Evolutionary conservation across 2,888 invertebrate species (phyloP).

Genomic region (Allygus modestus): DNA sequence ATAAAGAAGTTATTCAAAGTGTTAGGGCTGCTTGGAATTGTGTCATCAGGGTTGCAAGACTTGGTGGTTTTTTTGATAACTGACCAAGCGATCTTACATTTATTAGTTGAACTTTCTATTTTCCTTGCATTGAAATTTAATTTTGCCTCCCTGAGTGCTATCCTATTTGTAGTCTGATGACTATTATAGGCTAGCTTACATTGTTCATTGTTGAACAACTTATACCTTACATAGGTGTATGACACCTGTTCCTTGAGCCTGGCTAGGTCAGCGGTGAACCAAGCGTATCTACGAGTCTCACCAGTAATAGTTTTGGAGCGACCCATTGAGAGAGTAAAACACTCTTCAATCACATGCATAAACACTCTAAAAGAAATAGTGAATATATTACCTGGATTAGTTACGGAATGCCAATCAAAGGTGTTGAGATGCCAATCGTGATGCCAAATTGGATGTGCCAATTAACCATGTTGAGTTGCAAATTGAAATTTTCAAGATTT

Average conservation of each 20-base stretch:
- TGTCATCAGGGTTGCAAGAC: not conserved
- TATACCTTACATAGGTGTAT: not conserved
- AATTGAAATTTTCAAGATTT: too few species aligned
- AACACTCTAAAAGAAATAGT: too few species aligned
- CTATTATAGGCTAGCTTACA: not conserved
- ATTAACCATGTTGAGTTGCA: too few species aligned
- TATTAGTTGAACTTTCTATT: not conserved
- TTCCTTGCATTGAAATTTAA: not conserved
- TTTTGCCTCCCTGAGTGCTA: not conserved
- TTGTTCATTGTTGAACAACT: not conserved
- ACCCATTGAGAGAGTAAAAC: not conserved
- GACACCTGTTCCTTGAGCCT: constrained; percentile 1
- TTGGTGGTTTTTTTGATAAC: not conserved
- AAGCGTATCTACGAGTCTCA: not conserved
- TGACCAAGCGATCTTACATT: not conserved
- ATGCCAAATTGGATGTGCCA: too few species aligned
- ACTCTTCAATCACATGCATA: constrained; percentile 4
- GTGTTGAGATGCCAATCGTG: too few species aligned
- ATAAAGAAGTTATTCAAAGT: constrained; percentile 1
- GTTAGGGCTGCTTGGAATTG: not conserved
- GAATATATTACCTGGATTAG: too few species aligned
- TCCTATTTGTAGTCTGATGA: not conserved
- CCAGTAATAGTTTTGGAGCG: not conserved
- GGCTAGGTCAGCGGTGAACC: not conserved
- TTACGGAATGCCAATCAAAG: too few species aligned